Base-by-base conservation (phyloP, 2,888 invertebrate genomes). In the Ferrisia virgata region DNA sequence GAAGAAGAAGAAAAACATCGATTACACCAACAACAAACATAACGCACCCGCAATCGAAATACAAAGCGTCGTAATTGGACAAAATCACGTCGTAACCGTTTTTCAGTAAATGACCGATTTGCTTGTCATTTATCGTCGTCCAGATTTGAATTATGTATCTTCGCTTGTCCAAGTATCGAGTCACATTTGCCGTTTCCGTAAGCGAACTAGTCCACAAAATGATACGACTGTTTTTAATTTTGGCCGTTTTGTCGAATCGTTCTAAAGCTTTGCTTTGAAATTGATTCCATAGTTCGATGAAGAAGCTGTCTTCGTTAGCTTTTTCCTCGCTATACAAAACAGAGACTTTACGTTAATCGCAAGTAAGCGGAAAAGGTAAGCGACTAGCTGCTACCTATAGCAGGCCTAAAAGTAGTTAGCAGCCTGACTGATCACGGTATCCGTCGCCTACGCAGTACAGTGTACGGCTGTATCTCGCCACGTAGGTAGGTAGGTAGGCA, bases 101-200 rank as follows among this genome's bases (percentile, higher is more conserved):
- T 79, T 92, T 89, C 1, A 96, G 89, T 0, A 96, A 89, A 82
- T 93, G 92, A 9, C 89, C 89, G 64, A 95, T 91, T 86, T 92
- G 92, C 0, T 90, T 88, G 87, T 95, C 94, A 0, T 87, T 86
- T 0, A 92, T 93, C 0, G 91, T 92, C 0, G 95, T 94, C 95
- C 95, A 95, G 31, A 95, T 91, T 90, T 95, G 95, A 86, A 96
- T 93, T 82, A 95, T 94, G 87, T 96, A 96, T 22, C 93, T 92
- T 5, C 91, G 89, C 31, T 93, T 93, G 87, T 93, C 91, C 76
- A 96, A 88, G 88, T 91, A 93, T 25, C 93, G 88, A 4, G 92
- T 91, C 9, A 95, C 89, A 87, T 92, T 92, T 15, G 91, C 90
- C 85, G 89, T 90, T 79, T 93, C 92, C 0, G 95, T 95, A 43